Base-by-base conservation (phyloP, 2,113 vertebrate species). In the Oenanthe melanoleuca region DNA sequence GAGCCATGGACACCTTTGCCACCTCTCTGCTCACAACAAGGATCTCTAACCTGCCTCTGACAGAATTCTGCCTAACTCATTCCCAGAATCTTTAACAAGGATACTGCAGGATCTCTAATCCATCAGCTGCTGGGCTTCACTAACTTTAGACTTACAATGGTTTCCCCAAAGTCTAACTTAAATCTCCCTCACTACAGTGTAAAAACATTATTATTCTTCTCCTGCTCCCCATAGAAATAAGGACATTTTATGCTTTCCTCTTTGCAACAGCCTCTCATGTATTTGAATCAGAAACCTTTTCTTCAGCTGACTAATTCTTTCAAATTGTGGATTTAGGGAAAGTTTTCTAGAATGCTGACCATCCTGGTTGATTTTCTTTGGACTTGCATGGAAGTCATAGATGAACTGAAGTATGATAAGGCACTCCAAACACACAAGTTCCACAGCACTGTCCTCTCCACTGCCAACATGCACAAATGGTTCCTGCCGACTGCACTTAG, bases 1-100 rank as follows among this genome's bases (percentile, higher is more conserved):
- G 22, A 57, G 17, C 44, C 61, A 45, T 2, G 1, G 40, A 6
- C 15, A 9, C 14, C 11, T 67, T 49, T 7, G 0, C 40, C 33
- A 71, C 24, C 33, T 19, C 7, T 14, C 61, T 71, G 44, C 33
- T 67, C 44, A 52, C 61, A 71, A 2, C 17, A 23, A 60, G 23
- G 16, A 61, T 37, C 49, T 8, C 44, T 29, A 34, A 53, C 24
- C 33, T 28, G 40, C 26, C 29, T 71, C 42, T 78, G 65, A 24
- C 23, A 34, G 59, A 70, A 11, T 16, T 19, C 66, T 82, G 19
- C n/a, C 49, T 10, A n/a, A 52, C 40, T 89, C 49, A 28, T n/a
- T 71, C 40, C 49, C 34, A 67, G 38, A 79, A 72, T 49, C 31
- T 56, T 28, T 70, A 71, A 8, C 0, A 67, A 57, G 31, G 17